These are phyloP conservation scores for Scylla paramamosain DNA, from an alignment of 1,140 invertebrate genomes.

Conservation along the genomic window DNA sequence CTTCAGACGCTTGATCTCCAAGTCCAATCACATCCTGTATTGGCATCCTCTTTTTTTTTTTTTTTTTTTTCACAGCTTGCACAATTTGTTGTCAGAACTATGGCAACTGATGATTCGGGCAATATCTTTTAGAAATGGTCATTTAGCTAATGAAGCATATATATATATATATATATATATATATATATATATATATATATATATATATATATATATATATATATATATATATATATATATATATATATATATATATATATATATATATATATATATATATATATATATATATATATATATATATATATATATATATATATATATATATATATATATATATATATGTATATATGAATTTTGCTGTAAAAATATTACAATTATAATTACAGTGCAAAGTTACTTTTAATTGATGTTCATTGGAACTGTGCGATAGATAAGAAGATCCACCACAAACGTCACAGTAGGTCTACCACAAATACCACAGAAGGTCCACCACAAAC, in stretches of 20 bases:
- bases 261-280: constrained; percentile 26
- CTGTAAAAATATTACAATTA: no score
- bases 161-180: constrained; percentile 27
- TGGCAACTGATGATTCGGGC: no score
- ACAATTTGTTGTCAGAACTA: no score
- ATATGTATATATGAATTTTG: neutral
- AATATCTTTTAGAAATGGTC: neutral
- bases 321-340: constrained; percentile 26
- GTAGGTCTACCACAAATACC: no score
- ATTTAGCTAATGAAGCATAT: neutral
- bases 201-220: constrained; percentile 26
- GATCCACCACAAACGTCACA: no score
- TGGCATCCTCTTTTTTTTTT: no score
- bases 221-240: constrained; percentile 17
- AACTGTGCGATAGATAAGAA: no score
- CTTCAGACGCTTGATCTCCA: neutral
- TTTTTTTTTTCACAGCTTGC: no score
- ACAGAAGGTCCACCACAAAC: no score
- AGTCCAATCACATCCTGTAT: no score
- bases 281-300: constrained; percentile 26
- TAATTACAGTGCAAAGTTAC: no score
- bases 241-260: constrained; percentile 26
- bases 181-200: constrained; percentile 18
- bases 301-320: constrained; percentile 26
- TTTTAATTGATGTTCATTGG: no score